Evolutionary conservation across 35 echinoderm and acorn worm species (phyloP).

Genomic region (Hemicentrotus pulcherrimus): DNA sequence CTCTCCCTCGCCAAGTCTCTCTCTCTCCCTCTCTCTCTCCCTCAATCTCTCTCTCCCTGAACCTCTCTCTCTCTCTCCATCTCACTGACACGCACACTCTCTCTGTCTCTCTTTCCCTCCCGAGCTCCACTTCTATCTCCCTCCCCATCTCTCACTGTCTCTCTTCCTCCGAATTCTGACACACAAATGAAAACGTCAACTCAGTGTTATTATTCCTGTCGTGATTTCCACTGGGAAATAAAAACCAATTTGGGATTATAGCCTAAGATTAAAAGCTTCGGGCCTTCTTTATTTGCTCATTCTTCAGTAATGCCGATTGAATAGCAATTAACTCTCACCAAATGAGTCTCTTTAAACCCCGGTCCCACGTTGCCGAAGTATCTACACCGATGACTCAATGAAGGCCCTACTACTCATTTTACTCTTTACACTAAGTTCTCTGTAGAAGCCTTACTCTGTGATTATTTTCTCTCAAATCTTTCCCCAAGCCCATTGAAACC

Average conservation of each 20-base stretch:
- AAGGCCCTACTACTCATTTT: too few relatives aligned
- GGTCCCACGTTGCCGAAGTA: not conserved
- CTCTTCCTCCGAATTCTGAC: not conserved
- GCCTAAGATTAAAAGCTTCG: constrained; percentile 29
- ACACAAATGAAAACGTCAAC: constrained; percentile 21
- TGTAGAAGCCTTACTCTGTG: too few relatives aligned
- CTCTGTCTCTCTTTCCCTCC: not conserved
- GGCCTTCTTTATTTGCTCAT: not conserved
- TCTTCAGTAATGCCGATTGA: constrained; percentile 10
- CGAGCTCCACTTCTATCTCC: not conserved
- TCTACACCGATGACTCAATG: too few relatives aligned
- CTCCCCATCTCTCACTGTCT: not conserved
- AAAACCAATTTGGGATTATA: constrained; percentile 42
- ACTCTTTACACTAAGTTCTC: too few relatives aligned
- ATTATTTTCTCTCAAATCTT: too few relatives aligned
- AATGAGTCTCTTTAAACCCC: not conserved
- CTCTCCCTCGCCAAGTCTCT: not conserved
- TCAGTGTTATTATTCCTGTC: constrained; percentile 24
- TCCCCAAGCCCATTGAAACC: too few relatives aligned
- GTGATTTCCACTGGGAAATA: constrained; percentile 15
- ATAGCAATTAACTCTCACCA: not conserved
- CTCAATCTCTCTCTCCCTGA: not conserved
- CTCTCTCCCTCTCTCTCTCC: not conserved
- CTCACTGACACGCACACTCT: not conserved
- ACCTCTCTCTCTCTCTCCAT: not conserved